Conservation (phyloP, 2,888 invertebrate genomes). For the Synergus umbraculus region DNA sequence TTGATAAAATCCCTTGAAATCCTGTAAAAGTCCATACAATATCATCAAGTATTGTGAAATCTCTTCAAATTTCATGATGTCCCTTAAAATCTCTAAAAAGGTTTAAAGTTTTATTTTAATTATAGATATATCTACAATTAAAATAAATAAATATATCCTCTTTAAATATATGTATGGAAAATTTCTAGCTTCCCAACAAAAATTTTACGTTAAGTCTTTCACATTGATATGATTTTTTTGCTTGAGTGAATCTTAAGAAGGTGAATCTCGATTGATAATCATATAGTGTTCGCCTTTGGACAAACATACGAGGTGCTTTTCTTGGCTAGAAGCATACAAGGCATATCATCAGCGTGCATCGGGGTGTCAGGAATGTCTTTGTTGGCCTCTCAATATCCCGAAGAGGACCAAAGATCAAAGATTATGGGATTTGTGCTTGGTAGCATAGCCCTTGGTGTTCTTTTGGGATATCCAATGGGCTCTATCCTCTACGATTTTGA, state of each 20-base stretch:
- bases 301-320: conserved; percentile 84
- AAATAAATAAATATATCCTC: too few species aligned
- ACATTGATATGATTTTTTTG: neutral
- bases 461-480: conserved; percentile 90
- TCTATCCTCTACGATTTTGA: conserved; percentile 87
- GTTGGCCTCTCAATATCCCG: conserved; percentile 81
- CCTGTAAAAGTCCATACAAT: too few species aligned
- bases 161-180: neutral
- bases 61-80: too few species aligned
- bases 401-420: conserved; percentile 81
- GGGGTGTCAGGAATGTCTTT: conserved; percentile 90
- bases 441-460: conserved; percentile 88
- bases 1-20: too few species aligned
- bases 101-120: neutral
- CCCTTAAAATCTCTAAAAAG: too few species aligned
- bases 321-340: conserved; percentile 87
- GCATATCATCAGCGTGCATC: conserved; percentile 88
- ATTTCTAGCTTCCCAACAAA: neutral
- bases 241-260: conserved; percentile 11
- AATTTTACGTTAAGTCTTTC: neutral
- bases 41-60: too few species aligned
- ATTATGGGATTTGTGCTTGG: conserved; percentile 91
- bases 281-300: conserved; percentile 87
- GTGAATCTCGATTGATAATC: conserved; percentile 46
- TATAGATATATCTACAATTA: too few species aligned